Evolutionary conservation across 2,797 vertebrate genomes (phyloP).

Genomic region (Anabas testudineus): DNA sequence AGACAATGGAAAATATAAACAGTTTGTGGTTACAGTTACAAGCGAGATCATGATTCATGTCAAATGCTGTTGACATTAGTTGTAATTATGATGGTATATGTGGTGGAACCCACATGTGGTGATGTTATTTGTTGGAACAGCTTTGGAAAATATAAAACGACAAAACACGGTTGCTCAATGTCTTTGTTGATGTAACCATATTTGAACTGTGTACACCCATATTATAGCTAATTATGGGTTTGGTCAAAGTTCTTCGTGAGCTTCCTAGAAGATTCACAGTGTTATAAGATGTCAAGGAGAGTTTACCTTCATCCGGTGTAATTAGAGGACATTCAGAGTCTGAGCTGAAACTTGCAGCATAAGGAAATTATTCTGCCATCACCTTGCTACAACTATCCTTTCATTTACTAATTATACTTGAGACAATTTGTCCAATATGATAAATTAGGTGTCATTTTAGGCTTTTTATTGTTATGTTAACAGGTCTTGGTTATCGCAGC

Average conservation of each 20-base stretch:
- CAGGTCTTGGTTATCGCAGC: conserved; percentile 43
- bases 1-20: conserved; percentile 5
- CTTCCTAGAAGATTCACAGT: conserved; percentile 31
- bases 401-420: conserved; percentile 52
- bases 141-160: conserved; percentile 54
- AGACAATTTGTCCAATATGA: conserved; percentile 56
- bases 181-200: conserved; percentile 61
- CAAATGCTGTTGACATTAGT: conserved; percentile 37
- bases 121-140: conserved; percentile 63
- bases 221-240: conserved; percentile 66
- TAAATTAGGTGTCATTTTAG: conserved; percentile 49
- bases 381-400: conserved; percentile 30
- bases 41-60: conserved; percentile 34
- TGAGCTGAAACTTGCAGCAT: conserved; percentile 44
- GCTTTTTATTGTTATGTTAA: conserved; percentile 40
- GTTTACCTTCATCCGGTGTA: conserved; percentile 53
- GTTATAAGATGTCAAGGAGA: conserved; percentile 64
- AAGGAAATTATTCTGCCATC: conserved; percentile 52
- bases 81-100: conserved; percentile 40
- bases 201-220: conserved; percentile 55
- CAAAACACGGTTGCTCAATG: conserved; percentile 47
- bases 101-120: conserved; percentile 55
- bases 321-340: conserved; percentile 53
- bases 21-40: conserved; percentile 41
- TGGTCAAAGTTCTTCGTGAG: conserved; percentile 47